Conservation (phyloP, 1,140 invertebrate genomes). For the Octopus bimaculoides region DNA sequence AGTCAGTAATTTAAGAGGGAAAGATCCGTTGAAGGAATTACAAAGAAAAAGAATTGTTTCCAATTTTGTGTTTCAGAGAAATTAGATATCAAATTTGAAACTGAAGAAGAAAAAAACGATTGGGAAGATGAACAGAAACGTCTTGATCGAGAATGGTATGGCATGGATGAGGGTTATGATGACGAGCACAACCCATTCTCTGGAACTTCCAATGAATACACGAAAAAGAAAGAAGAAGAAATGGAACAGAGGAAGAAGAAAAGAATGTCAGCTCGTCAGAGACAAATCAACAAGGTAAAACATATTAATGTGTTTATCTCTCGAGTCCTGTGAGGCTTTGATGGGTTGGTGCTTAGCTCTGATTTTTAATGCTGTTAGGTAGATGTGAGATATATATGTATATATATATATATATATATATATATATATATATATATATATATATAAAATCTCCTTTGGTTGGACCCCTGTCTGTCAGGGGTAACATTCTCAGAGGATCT, state of each 20-base stretch:
- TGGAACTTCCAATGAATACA: slow-evolving; percentile 85
- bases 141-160: slow-evolving; percentile 95
- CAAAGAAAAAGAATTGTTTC: too few relatives aligned
- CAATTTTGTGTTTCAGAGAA: slow-evolving; percentile 19
- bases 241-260: slow-evolving; percentile 86
- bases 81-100: slow-evolving; percentile 38
- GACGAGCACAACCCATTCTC: slow-evolving; percentile 91
- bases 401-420: too few relatives aligned
- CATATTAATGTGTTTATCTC: neutral
- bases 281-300: slow-evolving; percentile 81
- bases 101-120: slow-evolving; percentile 63
- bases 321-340: too few relatives aligned
- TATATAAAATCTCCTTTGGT: too few relatives aligned
- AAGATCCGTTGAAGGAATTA: too few relatives aligned
- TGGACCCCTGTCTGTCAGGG: too few relatives aligned
- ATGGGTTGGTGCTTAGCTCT: too few relatives aligned
- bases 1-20: too few relatives aligned
- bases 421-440: too few relatives aligned
- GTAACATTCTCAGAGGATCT: too few relatives aligned
- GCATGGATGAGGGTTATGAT: slow-evolving; percentile 87
- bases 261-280: slow-evolving; percentile 87
- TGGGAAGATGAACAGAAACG: slow-evolving; percentile 94
- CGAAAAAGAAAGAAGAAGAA: slow-evolving; percentile 86
- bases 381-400: too few relatives aligned
- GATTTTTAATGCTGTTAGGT: too few relatives aligned